Evolutionary conservation across 64 coral and sea anemone species (phyloP).

Genomic region (Porites lutea): DNA sequence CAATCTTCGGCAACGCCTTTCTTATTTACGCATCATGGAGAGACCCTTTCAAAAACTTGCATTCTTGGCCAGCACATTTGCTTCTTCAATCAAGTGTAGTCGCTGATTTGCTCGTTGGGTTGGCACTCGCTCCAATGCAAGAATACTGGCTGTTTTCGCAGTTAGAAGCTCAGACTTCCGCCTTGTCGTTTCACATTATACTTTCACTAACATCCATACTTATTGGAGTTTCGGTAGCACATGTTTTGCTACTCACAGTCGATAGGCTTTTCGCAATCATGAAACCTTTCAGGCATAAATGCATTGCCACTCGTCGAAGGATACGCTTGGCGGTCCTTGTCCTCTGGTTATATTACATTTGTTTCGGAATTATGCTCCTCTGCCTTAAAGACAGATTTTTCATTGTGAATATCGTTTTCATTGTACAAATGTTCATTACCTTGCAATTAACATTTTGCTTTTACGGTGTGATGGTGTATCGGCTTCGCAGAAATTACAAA

Average conservation of each 20-base stretch:
- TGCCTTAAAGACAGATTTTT: neutral
- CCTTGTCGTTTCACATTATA: neutral
- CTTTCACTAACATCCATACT: neutral
- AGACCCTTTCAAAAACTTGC: constrained; percentile 9
- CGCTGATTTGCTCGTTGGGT: neutral
- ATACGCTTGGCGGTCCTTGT: neutral
- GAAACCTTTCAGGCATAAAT: neutral
- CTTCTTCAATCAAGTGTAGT: constrained; percentile 11
- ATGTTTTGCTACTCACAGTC: neutral
- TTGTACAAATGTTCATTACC: neutral
- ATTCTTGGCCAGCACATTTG: neutral
- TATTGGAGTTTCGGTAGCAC: neutral
- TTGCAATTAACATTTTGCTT: neutral
- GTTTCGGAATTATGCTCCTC: neutral
- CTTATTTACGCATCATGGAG: neutral
- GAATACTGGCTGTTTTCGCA: neutral
- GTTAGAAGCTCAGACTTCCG: neutral
- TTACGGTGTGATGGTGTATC: neutral
- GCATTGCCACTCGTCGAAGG: neutral
- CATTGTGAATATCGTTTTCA: neutral
- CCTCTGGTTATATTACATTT: neutral
- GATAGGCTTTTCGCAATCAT: constrained; percentile 2
- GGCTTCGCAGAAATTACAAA: neutral
- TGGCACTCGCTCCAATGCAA: neutral
- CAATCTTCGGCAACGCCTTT: neutral